A percentile compares a stretch with the other conserved stretches of the same genome.
Conservation (phyloP, 2,797 vertebrate species). For the Chelon auratus region DNA sequence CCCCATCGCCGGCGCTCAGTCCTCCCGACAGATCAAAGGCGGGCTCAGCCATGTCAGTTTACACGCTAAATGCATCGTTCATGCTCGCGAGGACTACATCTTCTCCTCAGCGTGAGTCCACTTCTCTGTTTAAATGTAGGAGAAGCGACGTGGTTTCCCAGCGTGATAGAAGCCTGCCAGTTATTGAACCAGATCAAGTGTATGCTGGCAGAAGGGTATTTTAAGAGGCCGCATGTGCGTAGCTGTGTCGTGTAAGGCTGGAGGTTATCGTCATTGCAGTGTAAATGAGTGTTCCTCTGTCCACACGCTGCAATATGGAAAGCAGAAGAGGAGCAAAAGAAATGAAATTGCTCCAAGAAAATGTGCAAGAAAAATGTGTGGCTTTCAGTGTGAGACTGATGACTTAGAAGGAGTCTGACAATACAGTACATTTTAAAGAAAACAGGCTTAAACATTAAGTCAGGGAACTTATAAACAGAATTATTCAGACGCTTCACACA, state of each 20-base stretch:
- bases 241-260: constrained; percentile 11
- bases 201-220: constrained; percentile 23
- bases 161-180: constrained; percentile 21
- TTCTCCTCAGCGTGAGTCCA: constrained; percentile 30
- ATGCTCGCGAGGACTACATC: constrained; percentile 25
- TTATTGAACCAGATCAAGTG: constrained; percentile 38
- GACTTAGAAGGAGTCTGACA: too few species aligned
- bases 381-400: too few species aligned
- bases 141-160: constrained; percentile 21
- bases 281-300: constrained; percentile 10
- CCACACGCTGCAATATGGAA: background rate
- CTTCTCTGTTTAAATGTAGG: constrained; percentile 44
- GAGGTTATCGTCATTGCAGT: constrained; percentile 11
- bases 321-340: too few species aligned
- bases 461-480: too few species aligned
- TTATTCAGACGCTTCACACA: background rate
- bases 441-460: too few species aligned
- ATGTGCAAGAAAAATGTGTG: too few species aligned
- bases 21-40: constrained; percentile 51
- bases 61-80: constrained; percentile 54
- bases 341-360: too few species aligned
- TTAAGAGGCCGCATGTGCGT: constrained; percentile 15
- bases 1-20: constrained; percentile 51
- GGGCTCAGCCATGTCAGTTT: constrained; percentile 38
- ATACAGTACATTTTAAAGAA: too few species aligned